Evolutionary conservation across 1,140 invertebrate genomes (phyloP), one percentile per base, ranked within the genome.

Genomic region (Leptinotarsa texana): DNA sequence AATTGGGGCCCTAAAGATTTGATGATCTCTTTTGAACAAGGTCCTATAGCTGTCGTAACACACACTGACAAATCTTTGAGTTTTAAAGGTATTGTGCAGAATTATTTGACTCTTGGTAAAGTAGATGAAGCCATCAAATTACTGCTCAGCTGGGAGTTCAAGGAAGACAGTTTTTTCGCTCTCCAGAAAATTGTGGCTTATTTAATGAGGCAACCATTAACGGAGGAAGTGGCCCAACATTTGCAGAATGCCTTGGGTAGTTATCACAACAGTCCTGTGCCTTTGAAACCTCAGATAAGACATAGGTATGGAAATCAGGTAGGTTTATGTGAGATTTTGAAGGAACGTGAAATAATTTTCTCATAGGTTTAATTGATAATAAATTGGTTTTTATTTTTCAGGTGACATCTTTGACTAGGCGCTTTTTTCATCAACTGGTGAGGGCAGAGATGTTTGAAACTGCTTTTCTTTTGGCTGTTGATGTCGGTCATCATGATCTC

Each of bases 391-490:
- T 65, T 51, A 48, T 61, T 49, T 76, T 91, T 75, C 89, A 93
- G 85, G 90, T 95, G 22, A 88, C 90, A 78, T 90, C 92, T 81
- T 85, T 95, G 22, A 93, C 93, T 8, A 85, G 93, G 74, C 84
- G 92, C 79, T 94, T 94, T 85, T 95, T 95, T 80, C 92, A 95
- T 85, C 91, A 92, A 82, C 84, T 95, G 67, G 85, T 95, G 33
- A 89, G 94, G 75, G 91, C 93, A 82, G 90, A 91, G 72, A 87
- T 93, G 67, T 92, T 94, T 84, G 94, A 96, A 81, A 96, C 95
- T 82, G 94, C 95, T 13, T 94, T 95, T 81, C 89, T 94, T 74
- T 86, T 97, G 66, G 95, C 94, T 17, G 93, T 96, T 79, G 94
- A 96, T 84, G 88, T 97, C 71, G 89, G 89, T 47, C 92, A 94